phyloP scores from a whole-genome alignment of 2,888 invertebrate genomes.

The Euproctis similis region DNA sequence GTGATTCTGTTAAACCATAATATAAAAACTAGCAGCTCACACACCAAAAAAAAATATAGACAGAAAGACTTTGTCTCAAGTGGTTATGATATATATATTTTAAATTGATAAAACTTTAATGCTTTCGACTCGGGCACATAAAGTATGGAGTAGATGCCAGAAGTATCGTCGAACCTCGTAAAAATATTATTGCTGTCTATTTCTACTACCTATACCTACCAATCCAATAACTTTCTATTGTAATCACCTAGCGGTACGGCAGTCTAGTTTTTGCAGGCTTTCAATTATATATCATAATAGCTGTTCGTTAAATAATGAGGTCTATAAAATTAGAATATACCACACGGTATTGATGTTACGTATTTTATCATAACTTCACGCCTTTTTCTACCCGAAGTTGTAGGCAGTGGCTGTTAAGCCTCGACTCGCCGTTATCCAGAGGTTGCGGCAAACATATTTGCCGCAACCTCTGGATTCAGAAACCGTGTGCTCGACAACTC shows the following conservation, averaged over 20 bases:
- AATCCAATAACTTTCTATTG: slow-evolving; percentile 7
- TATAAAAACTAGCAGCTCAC: too few relatives aligned
- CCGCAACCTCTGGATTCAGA: too few relatives aligned
- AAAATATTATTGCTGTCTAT: slow-evolving; percentile 26
- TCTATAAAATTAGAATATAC: too few relatives aligned
- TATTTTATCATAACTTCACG: too few relatives aligned
- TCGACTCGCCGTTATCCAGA: too few relatives aligned
- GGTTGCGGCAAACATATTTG: too few relatives aligned
- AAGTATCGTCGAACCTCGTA: slow-evolving; percentile 25
- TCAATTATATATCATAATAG: not conserved
- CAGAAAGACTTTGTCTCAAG: slow-evolving; percentile 41
- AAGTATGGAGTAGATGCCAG: slow-evolving; percentile 49
- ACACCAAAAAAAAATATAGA: slow-evolving; percentile 31
- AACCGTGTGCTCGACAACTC: too few relatives aligned
- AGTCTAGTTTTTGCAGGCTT: slow-evolving; percentile 1
- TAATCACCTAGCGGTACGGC: slow-evolving; percentile 1
- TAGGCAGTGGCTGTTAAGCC: too few relatives aligned
- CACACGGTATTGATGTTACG: too few relatives aligned
- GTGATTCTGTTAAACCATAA: too few relatives aligned
- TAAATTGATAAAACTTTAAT: slow-evolving; percentile 65
- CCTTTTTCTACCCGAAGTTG: too few relatives aligned
- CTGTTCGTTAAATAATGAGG: too few relatives aligned
- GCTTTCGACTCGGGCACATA: slow-evolving; percentile 40
- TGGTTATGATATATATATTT: slow-evolving; percentile 62
- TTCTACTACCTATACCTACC: slow-evolving; percentile 9